Evolutionary conservation across 1,140 invertebrate genomes (phyloP), one percentile per base, ranked within the genome.

Genomic region (Ips typographus): DNA sequence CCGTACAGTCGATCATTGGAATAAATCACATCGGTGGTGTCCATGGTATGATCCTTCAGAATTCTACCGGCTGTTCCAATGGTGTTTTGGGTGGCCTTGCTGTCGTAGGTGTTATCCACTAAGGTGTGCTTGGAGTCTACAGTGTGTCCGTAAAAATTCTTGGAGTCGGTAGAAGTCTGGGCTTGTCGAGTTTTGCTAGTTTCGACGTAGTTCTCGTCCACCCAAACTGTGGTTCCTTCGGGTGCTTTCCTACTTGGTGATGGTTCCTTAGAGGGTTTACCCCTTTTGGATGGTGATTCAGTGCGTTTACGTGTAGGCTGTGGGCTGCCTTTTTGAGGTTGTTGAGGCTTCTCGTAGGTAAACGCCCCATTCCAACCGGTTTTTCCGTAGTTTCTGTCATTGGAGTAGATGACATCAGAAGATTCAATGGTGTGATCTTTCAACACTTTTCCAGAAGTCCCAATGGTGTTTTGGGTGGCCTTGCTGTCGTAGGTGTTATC

Each of bases 341-440:
- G 63, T 55, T 40, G 36, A 40, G 42, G 43, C 43, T 42, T 73
- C 66, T 76, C 75, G 40, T 74, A 76, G 5, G 70, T 72, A 62
- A 79, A 79, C 62, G 77, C 61, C 5, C 78, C 78, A 71, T 78
- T 79, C 78, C 78, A 79, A 22, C 75, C 77, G 49, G 75, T 76
- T 71, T 78, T 77, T 47, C 77, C 78, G 66, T 79, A 79, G 55
- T 72, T 77, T 57, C 78, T 63, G 43, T 79, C 76, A 65, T 78
- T 77, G 8, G 77, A 79, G 73, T 77, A 79, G 7, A 79, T 69
- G 8, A 77, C 42, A 69, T 79, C 78, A 7, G 65, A 78, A 37
- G 71, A 70, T 59, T 76, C 76, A 3, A 69, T 53, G 37, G 55
- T 77, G 42, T 72, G 56, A 71, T 78, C 76, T 55, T 73, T 72